A percentile compares a stretch with the other conserved stretches of the same genome.
These are phyloP conservation scores for Diabrotica virgifera DNA, from an alignment of 1,140 invertebrate genomes.

Conservation along the genomic window DNA sequence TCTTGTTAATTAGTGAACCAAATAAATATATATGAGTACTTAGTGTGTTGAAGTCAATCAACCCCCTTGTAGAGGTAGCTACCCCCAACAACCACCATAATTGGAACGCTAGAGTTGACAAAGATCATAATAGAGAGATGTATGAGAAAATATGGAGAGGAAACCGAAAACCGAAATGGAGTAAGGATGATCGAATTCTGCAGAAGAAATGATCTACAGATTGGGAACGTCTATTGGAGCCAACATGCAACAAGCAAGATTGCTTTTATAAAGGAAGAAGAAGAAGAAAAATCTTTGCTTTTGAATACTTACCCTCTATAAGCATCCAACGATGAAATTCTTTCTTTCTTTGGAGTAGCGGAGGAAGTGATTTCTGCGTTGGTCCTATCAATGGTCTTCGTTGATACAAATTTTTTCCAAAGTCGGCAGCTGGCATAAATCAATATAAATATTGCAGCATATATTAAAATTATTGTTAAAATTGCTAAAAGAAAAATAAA, in stretches of 20 bases:
- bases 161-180: too few species aligned
- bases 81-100: too few species aligned
- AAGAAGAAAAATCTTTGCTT: not conserved
- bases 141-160: too few species aligned
- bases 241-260: not conserved
- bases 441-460: constrained; percentile 27
- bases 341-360: constrained; percentile 51
- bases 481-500: constrained; percentile 42
- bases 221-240: not conserved
- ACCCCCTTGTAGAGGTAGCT: too few species aligned
- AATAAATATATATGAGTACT: too few species aligned
- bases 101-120: too few species aligned
- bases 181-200: too few species aligned
- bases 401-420: constrained; percentile 22
- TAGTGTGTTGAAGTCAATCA: too few species aligned
- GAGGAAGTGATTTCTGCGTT: constrained; percentile 24
- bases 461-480: constrained; percentile 44
- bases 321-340: constrained; percentile 72
- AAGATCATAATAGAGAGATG: too few species aligned
- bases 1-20: too few species aligned
- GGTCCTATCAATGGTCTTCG: constrained; percentile 19
- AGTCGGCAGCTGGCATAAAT: constrained; percentile 24
- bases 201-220: too few species aligned
- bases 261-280: constrained; percentile 4
- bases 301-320: constrained; percentile 66